A percentile compares a stretch with the other conserved stretches of the same genome.
Evolutionary conservation across 2,888 invertebrate genomes (phyloP).

Genomic region (Drosophila colorata): DNA sequence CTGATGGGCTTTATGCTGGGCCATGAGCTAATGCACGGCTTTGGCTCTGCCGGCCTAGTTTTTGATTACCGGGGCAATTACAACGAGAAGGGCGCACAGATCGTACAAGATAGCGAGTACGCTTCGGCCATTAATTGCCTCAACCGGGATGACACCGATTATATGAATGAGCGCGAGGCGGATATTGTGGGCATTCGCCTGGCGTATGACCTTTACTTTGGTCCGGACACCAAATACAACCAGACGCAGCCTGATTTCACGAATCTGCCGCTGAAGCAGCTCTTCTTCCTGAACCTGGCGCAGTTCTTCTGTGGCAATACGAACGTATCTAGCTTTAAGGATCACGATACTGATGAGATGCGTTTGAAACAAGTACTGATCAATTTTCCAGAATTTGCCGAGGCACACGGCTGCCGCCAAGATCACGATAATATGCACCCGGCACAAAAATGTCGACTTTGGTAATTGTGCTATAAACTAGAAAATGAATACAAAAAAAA

Average conservation of each 20-base stretch:
- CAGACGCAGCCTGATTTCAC: constrained; percentile 42
- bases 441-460: constrained; percentile 69
- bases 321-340: constrained; percentile 24
- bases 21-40: constrained; percentile 80
- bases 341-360: constrained; percentile 76
- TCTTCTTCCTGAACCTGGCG: constrained; percentile 78
- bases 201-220: constrained; percentile 67
- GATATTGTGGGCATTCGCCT: constrained; percentile 77
- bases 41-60: constrained; percentile 61
- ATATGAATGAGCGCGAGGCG: constrained; percentile 75
- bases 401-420: constrained; percentile 56
- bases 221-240: constrained; percentile 14
- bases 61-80: constrained; percentile 61
- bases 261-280: constrained; percentile 36
- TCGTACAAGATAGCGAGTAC: constrained; percentile 31
- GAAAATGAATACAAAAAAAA: neutral
- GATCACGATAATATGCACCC: constrained; percentile 57
- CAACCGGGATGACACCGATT: constrained; percentile 49
- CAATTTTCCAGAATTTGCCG: constrained; percentile 72
- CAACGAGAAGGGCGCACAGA: constrained; percentile 26
- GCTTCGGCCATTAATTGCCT: constrained; percentile 46
- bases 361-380: constrained; percentile 68
- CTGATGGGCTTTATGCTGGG: constrained; percentile 77
- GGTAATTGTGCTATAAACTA: constrained; percentile 39
- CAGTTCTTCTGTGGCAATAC: constrained; percentile 81